These are phyloP conservation scores for Chionodraco myersi DNA, from an alignment of 2,113 vertebrate species.

Conservation along the genomic window DNA sequence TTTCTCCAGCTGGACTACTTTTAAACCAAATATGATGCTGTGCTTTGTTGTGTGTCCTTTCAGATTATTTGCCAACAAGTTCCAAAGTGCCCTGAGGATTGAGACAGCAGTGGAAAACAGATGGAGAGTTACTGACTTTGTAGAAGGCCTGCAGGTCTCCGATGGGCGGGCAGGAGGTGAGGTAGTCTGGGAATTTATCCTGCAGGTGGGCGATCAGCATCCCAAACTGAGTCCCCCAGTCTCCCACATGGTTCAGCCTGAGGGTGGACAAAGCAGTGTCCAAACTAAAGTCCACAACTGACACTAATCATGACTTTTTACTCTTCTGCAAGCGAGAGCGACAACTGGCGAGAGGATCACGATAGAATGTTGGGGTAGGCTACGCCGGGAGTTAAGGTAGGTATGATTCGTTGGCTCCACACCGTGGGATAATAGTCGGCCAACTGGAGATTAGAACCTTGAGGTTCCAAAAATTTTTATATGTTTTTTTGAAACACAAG, in stretches of 20 bases:
- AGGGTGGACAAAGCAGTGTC: neutral
- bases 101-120: neutral
- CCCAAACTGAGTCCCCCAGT: slow-evolving; percentile 99
- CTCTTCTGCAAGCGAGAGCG: no score
- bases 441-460: no score
- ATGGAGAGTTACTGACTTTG: slow-evolving; percentile 84
- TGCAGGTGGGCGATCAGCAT: slow-evolving; percentile 99
- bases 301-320: neutral
- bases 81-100: neutral
- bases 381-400: no score
- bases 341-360: no score
- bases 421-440: no score
- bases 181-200: slow-evolving; percentile 94
- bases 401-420: no score
- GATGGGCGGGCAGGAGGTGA: slow-evolving; percentile 90
- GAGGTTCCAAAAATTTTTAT: no score
- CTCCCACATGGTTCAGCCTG: slow-evolving; percentile 96
- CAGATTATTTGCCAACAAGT: neutral
- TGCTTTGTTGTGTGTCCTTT: neutral
- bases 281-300: no score
- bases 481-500: no score
- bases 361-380: no score
- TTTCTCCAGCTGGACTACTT: neutral
- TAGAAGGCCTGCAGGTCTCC: slow-evolving; percentile 97
- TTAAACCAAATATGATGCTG: neutral